A percentile compares a stretch with the other conserved stretches of the same genome.
phyloP scores from a whole-genome alignment of 2,797 vertebrate genomes.

The Bovichtus diacanthus region DNA sequence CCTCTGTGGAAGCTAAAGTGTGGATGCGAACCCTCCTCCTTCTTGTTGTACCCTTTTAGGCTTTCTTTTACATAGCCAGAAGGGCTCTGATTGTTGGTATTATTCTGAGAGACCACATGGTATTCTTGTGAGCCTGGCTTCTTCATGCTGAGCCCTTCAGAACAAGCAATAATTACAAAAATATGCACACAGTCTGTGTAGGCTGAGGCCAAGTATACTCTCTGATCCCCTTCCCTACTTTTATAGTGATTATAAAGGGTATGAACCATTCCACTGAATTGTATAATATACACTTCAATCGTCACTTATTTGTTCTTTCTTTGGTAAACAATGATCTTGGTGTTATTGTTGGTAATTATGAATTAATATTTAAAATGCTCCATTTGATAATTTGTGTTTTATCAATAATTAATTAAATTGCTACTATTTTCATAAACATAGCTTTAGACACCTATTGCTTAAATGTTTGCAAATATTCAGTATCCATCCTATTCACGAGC shows the following conservation, averaged over 20 bases:
- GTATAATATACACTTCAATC: conserved; percentile 40
- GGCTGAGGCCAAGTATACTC: conserved; percentile 41
- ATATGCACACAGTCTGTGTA: conserved; percentile 68
- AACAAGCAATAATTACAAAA: conserved; percentile 84
- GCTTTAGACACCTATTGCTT: conserved; percentile 44
- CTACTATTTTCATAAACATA: conserved; percentile 45
- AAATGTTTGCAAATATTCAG: conserved; percentile 45
- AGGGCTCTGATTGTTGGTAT: conserved; percentile 68
- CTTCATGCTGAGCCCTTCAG: conserved; percentile 78
- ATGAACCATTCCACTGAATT: conserved; percentile 24
- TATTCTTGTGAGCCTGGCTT: conserved; percentile 74
- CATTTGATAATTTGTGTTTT: conserved; percentile 51
- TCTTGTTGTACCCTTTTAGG: conserved; percentile 63
- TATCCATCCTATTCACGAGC: conserved; percentile 42
- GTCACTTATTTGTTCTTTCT: conserved; percentile 44
- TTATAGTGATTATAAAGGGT: conserved; percentile 42
- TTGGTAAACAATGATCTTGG: conserved; percentile 46
- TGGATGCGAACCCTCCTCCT: conserved; percentile 28
- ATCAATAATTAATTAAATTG: conserved; percentile 65
- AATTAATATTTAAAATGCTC: conserved; percentile 59
- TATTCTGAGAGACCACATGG: conserved; percentile 82
- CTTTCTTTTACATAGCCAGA: conserved; percentile 74
- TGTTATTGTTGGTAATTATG: conserved; percentile 46
- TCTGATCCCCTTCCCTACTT: conserved; percentile 29
- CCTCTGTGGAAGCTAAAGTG: conserved; percentile 41